Conservation (phyloP, 23 tunicate genomes). For the Trididemnum clinides region DNA sequence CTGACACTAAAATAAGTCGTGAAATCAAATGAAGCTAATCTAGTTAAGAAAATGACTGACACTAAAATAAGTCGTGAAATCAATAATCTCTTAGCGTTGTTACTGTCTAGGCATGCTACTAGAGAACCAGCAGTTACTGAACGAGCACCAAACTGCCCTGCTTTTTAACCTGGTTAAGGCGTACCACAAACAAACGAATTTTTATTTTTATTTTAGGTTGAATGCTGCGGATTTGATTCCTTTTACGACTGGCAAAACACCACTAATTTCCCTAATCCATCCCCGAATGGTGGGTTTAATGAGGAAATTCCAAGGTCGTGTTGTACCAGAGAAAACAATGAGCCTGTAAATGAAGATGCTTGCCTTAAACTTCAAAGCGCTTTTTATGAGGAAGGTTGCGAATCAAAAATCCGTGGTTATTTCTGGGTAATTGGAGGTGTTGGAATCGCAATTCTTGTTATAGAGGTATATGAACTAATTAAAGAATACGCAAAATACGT, state of each 20-base stretch:
- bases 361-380: neutral
- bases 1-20: no score
- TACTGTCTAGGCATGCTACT: no score
- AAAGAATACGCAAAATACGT: no score
- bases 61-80: no score
- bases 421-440: slow-evolving; percentile 82
- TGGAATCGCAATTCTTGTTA: slow-evolving; percentile 60
- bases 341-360: neutral
- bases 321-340: slow-evolving; percentile 19
- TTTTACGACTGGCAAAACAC: slow-evolving; percentile 29
- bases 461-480: slow-evolving; percentile 45
- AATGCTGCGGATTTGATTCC: slow-evolving; percentile 67
- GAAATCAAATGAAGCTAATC: no score
- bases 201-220: slow-evolving; percentile 49
- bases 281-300: no score
- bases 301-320: slow-evolving; percentile 7
- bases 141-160: no score
- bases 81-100: no score
- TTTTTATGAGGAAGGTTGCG: slow-evolving; percentile 51
- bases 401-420: slow-evolving; percentile 32
- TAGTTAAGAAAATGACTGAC: no score
- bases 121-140: no score
- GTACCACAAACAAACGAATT: no score
- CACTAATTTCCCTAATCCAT: neutral
- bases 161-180: no score